These are phyloP conservation scores for Nematolebias whitei DNA, from an alignment of 2,113 vertebrate species.

Conservation along the genomic window DNA sequence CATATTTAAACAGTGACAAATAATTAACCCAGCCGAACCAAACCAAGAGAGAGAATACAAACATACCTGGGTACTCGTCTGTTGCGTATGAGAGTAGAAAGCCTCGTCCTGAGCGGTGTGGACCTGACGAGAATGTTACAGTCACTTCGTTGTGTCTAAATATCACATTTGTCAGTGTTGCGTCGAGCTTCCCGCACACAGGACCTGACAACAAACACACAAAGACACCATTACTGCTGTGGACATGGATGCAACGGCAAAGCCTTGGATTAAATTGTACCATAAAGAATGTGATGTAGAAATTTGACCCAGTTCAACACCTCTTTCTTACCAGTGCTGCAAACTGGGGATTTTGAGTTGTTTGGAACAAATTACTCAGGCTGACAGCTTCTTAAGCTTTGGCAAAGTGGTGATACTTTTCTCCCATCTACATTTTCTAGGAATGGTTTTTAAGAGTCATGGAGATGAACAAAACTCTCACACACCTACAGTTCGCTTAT, in stretches of 20 bases:
- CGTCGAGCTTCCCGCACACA: constrained; percentile 78
- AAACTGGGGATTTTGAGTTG: no score
- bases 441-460: no score
- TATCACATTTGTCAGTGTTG: constrained; percentile 66
- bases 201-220: constrained; percentile 77
- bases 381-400: no score
- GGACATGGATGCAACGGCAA: neutral
- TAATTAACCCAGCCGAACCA: neutral
- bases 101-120: constrained; percentile 85
- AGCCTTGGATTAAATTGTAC: no score
- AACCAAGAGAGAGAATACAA: neutral
- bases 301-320: neutral
- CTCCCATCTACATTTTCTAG: no score
- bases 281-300: neutral
- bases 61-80: constrained; percentile 82
- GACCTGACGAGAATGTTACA: constrained; percentile 80
- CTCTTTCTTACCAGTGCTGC: no score
- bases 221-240: neutral
- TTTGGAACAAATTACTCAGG: no score
- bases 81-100: constrained; percentile 87
- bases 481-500: no score
- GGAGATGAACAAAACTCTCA: no score
- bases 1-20: neutral
- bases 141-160: constrained; percentile 77
- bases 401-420: no score